phyloP scores from a whole-genome alignment of 1,140 invertebrate species.

The Macrosteles quadrilineatus region DNA sequence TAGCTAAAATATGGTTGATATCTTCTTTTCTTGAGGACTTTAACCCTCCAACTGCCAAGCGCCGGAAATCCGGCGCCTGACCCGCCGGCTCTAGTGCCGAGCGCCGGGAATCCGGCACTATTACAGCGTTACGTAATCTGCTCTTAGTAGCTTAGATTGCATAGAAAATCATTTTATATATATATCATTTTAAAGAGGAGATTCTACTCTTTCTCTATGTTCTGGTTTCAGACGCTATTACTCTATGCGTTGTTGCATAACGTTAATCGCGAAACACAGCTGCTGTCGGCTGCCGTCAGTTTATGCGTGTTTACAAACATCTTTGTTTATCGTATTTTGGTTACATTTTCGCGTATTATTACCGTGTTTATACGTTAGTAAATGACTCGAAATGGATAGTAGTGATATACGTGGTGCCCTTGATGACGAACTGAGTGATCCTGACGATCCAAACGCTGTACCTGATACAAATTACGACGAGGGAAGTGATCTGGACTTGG shows the following conservation, averaged over 20 bases:
- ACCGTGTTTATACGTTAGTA: too few species aligned
- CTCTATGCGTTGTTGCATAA: not conserved
- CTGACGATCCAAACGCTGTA: not conserved
- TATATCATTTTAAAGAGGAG: too few species aligned
- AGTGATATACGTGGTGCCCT: not conserved
- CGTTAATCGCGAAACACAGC: too few species aligned
- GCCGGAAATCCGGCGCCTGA: too few species aligned
- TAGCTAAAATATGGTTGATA: too few species aligned
- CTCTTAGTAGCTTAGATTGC: not conserved
- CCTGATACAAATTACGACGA: not conserved
- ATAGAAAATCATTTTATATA: too few species aligned
- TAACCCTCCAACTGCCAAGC: not conserved
- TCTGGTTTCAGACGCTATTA: not conserved
- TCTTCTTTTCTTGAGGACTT: too few species aligned
- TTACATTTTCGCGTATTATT: too few species aligned
- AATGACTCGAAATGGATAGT: not conserved
- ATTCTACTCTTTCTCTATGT: not conserved
- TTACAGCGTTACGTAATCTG: not conserved
- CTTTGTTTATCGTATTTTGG: too few species aligned
- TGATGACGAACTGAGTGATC: not conserved
- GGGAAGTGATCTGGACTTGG: not conserved
- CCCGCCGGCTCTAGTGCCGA: not conserved
- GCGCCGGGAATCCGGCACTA: not conserved
- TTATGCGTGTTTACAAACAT: too few species aligned
- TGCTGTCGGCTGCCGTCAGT: too few species aligned